These are phyloP conservation scores for Hymenopus coronatus DNA, from an alignment of 2,888 invertebrate genomes.

Conservation along the genomic window DNA sequence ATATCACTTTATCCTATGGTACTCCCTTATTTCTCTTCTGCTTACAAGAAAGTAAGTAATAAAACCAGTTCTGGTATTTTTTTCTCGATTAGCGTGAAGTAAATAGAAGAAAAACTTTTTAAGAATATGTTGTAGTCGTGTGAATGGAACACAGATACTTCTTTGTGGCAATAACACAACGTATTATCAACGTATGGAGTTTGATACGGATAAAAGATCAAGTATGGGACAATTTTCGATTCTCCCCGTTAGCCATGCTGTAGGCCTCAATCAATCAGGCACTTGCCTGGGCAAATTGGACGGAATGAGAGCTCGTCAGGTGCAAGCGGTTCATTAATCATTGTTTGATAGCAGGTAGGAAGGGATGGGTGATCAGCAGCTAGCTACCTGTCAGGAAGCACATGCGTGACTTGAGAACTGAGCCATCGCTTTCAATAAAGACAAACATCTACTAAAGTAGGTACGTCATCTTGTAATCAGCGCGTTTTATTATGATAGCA, in stretches of 20 bases:
- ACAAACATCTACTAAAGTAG: background rate
- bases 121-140: no score
- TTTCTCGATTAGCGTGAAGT: no score
- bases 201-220: no score
- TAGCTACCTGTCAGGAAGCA: slow-evolving; percentile 10
- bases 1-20: no score
- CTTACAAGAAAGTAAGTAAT: no score
- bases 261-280: background rate
- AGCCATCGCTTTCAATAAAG: slow-evolving; percentile 12
- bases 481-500: background rate
- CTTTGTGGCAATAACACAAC: no score
- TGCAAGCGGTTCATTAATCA: slow-evolving; percentile 5
- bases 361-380: background rate
- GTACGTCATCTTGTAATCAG: background rate
- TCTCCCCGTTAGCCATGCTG: background rate
- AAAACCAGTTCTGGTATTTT: no score
- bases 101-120: no score
- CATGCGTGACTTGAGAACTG: background rate
- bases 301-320: slow-evolving; percentile 9
- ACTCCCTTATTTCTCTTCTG: no score
- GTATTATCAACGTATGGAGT: no score
- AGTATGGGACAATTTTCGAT: no score
- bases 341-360: background rate
- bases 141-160: no score
- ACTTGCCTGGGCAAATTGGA: background rate